Evolutionary conservation across 2,797 vertebrate species (phyloP).

Genomic region (Helarctos malayanus): DNA sequence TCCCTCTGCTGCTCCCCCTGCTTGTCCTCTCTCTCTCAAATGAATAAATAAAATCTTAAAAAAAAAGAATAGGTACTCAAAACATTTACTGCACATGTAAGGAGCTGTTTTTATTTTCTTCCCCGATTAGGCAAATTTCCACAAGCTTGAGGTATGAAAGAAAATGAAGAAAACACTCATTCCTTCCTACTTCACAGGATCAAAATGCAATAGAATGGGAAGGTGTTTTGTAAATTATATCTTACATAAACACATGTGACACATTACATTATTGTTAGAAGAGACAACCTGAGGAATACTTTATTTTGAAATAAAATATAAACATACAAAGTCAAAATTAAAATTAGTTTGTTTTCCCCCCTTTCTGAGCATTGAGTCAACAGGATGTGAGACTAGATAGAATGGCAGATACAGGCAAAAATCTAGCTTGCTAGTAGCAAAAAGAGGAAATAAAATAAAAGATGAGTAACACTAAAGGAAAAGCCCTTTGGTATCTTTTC

Average conservation of each 20-base stretch:
- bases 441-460: background rate
- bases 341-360: background rate
- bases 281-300: background rate
- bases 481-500: background rate
- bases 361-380: background rate
- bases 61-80: background rate
- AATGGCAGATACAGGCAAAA: background rate
- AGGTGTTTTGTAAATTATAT: background rate
- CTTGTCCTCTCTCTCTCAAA: too few species aligned
- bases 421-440: background rate
- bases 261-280: background rate
- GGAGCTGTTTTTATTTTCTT: background rate
- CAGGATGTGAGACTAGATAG: background rate
- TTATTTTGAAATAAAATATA: slow-evolving; percentile 64
- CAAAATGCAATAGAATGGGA: background rate
- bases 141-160: background rate
- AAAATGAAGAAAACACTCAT: background rate
- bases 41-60: too few species aligned
- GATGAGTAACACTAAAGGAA: background rate
- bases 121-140: background rate
- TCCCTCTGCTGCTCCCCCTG: too few species aligned
- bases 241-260: background rate
- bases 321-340: background rate
- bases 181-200: background rate
- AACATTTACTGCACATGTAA: background rate